Percentiles rank a stretch among this genome's conserved stretches.
These are phyloP conservation scores for Incurvaria masculella DNA, from an alignment of 2,888 invertebrate genomes.

Conservation along the genomic window DNA sequence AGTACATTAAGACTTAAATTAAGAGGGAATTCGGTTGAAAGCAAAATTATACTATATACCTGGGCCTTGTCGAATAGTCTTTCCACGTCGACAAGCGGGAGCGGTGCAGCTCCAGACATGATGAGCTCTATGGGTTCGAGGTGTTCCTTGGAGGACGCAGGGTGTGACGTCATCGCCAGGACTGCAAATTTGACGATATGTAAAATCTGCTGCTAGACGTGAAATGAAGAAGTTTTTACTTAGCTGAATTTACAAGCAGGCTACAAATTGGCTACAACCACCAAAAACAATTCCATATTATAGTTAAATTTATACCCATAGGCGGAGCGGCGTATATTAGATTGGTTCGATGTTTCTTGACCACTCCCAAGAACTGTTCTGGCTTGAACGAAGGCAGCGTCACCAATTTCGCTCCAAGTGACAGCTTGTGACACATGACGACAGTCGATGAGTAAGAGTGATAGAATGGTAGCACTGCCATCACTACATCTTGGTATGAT, in stretches of 20 bases:
- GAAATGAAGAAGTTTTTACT: too few relatives aligned
- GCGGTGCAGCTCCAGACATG: conserved; percentile 64
- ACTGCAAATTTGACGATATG: too few relatives aligned
- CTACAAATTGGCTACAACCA: too few relatives aligned
- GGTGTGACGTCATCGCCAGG: conserved; percentile 64
- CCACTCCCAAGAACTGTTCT: conserved; percentile 58
- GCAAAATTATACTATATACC: conserved; percentile 25
- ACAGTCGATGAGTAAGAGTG: conserved; percentile 71
- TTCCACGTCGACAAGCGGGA: conserved; percentile 54
- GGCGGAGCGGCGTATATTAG: conserved; percentile 71
- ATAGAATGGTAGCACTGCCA: conserved; percentile 70
- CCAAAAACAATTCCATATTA: neutral
- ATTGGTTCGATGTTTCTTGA: conserved; percentile 59
- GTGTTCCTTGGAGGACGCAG: conserved; percentile 54
- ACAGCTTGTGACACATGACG: conserved; percentile 53
- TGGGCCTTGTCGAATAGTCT: conserved; percentile 44
- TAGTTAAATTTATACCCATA: conserved; percentile 48
- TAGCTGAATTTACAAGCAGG: too few relatives aligned
- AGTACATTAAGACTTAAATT: conserved; percentile 11
- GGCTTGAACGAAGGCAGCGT: conserved; percentile 72
- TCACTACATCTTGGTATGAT: conserved; percentile 52
- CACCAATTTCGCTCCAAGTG: conserved; percentile 59
- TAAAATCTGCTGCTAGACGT: too few relatives aligned
- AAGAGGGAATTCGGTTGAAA: conserved; percentile 17
- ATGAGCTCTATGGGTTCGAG: conserved; percentile 51